Evolutionary conservation across 1,140 invertebrate species (phyloP).

Genomic region (Pseudoatta argentina): DNA sequence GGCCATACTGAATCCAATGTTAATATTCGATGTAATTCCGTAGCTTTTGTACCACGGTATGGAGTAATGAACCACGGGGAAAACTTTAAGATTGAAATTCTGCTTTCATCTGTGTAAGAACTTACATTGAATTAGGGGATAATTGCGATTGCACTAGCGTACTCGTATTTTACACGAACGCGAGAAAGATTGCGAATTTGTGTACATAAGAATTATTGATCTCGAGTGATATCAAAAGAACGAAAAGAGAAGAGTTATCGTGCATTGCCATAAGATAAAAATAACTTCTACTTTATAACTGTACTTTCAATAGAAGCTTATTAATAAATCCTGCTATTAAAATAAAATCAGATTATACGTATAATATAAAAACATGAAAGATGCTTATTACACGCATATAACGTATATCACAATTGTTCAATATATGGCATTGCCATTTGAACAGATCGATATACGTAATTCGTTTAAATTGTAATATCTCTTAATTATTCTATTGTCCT

Average conservation of each 20-base stretch:
- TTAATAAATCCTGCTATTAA: constrained; percentile 34
- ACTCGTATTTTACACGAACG: not conserved
- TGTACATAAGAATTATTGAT: constrained; percentile 34
- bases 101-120: constrained; percentile 44
- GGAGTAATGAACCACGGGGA: constrained; percentile 42
- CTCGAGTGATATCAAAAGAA: not conserved
- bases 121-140: constrained; percentile 48
- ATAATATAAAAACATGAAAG: not conserved
- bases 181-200: not conserved
- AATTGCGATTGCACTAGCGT: constrained; percentile 34
- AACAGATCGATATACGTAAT: not conserved
- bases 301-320: constrained; percentile 1
- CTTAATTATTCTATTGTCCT: constrained; percentile 2
- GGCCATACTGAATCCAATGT: constrained; percentile 59
- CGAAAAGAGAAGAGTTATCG: not conserved
- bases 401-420: too few species aligned
- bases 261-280: not conserved
- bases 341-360: constrained; percentile 7
- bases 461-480: not conserved
- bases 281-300: not conserved
- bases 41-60: constrained; percentile 46
- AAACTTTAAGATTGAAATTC: constrained; percentile 59
- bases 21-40: constrained; percentile 66
- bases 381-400: not conserved
- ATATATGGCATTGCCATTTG: not conserved